phyloP scores from a whole-genome alignment of 2,888 invertebrate species.

The Plebejus anna region DNA sequence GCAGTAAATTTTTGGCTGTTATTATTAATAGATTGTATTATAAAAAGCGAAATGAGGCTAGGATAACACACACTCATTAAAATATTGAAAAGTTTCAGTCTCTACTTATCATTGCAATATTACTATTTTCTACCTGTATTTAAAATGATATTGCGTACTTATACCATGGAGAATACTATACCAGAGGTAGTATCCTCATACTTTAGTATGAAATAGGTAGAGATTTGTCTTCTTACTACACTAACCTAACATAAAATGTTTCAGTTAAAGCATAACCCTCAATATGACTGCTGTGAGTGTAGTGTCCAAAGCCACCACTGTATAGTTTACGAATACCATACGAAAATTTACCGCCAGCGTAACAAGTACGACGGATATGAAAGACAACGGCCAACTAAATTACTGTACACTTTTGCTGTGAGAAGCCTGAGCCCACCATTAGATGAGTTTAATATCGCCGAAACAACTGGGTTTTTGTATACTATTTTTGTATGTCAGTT shows the following conservation, averaged over 20 bases:
- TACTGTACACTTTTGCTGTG: constrained; percentile 27
- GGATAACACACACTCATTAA: constrained; percentile 2
- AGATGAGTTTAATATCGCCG: background rate
- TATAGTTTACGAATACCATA: constrained; percentile 21
- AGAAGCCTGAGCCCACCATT: constrained; percentile 18
- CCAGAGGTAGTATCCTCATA: too few relatives aligned
- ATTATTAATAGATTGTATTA: background rate
- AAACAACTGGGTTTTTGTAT: constrained; percentile 9
- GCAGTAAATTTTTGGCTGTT: constrained; percentile 25
- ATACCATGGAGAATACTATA: too few relatives aligned
- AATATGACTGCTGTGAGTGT: constrained; percentile 7
- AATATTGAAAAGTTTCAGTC: background rate
- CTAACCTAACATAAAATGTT: background rate
- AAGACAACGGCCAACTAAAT: constrained; percentile 26
- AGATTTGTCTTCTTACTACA: background rate
- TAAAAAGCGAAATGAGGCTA: constrained; percentile 21
- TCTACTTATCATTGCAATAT: background rate
- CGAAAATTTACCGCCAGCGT: constrained; percentile 8
- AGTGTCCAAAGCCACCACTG: constrained; percentile 18
- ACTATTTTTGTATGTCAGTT: background rate
- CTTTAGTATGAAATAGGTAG: background rate
- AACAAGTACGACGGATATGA: background rate
- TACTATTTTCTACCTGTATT: background rate
- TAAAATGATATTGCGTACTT: too few relatives aligned
- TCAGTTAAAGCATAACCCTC: background rate